These are phyloP conservation scores for Drosophila kokeensis DNA, from an alignment of 2,888 invertebrate species.

Conservation along the genomic window DNA sequence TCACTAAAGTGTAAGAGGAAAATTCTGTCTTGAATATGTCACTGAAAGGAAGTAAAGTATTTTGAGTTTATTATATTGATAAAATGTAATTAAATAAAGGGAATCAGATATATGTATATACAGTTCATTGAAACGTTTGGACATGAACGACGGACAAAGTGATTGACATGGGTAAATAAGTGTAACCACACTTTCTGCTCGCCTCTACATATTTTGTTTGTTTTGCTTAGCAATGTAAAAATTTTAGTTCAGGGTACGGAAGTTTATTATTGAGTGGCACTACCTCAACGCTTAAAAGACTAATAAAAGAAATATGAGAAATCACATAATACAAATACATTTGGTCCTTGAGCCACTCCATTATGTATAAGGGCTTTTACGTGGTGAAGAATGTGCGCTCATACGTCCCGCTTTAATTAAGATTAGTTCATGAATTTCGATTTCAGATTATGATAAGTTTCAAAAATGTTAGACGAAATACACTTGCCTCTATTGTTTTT, in stretches of 20 bases:
- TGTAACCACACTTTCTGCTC: constrained; percentile 8
- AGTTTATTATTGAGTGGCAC: background rate
- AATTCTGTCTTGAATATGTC: constrained; percentile 31
- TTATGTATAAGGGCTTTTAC: background rate
- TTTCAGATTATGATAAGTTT: background rate
- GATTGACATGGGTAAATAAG: constrained; percentile 67
- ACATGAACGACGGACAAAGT: constrained; percentile 22
- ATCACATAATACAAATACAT: background rate
- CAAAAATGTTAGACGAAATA: background rate
- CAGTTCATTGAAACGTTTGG: constrained; percentile 46
- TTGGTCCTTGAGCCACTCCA: background rate
- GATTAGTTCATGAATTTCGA: background rate
- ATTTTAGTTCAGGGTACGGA: background rate
- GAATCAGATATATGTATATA: constrained; percentile 60
- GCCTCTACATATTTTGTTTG: constrained; percentile 5
- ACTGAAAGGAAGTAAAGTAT: constrained; percentile 20
- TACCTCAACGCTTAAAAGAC: constrained; percentile 21
- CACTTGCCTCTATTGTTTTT: too few relatives aligned
- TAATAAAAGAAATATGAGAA: background rate
- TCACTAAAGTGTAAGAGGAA: constrained; percentile 10
- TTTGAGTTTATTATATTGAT: constrained; percentile 32
- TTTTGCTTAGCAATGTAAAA: background rate
- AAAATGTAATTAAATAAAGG: constrained; percentile 40
- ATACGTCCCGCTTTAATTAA: background rate
- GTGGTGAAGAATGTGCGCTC: background rate